phyloP scores from a whole-genome alignment of 2,113 vertebrate genomes.

The Nibea albiflora region DNA sequence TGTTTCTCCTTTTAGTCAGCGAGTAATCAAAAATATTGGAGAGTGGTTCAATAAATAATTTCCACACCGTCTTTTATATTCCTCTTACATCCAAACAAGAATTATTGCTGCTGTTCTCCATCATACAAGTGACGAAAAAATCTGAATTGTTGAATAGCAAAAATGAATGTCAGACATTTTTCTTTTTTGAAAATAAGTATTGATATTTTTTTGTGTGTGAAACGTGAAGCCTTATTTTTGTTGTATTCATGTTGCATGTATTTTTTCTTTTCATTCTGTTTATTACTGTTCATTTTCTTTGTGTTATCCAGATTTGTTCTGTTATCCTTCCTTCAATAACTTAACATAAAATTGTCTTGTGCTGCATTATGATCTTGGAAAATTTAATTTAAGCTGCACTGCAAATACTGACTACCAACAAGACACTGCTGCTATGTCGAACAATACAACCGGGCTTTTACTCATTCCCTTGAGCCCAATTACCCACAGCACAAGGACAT shows the following conservation, averaged over 20 bases:
- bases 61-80: neutral
- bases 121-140: no score
- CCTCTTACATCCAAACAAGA: neutral
- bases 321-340: neutral
- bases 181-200: no score
- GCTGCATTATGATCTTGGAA: neutral
- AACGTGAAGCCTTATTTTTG: neutral
- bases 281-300: no score
- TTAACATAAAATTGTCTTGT: neutral
- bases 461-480: constrained; percentile 50
- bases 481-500: constrained; percentile 38
- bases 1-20: neutral
- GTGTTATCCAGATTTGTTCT: neutral
- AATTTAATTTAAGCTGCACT: neutral
- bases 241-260: neutral
- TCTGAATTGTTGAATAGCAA: no score
- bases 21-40: neutral
- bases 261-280: neutral
- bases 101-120: neutral
- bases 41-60: neutral
- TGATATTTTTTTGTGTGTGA: neutral
- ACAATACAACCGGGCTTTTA: constrained; percentile 24
- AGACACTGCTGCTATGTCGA: constrained; percentile 6
- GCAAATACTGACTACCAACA: constrained; percentile 23
- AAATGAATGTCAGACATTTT: neutral